Evolutionary conservation across 2,113 vertebrate species (phyloP), one percentile per base, ranked within the genome.

Genomic region (Platanista minor): DNA sequence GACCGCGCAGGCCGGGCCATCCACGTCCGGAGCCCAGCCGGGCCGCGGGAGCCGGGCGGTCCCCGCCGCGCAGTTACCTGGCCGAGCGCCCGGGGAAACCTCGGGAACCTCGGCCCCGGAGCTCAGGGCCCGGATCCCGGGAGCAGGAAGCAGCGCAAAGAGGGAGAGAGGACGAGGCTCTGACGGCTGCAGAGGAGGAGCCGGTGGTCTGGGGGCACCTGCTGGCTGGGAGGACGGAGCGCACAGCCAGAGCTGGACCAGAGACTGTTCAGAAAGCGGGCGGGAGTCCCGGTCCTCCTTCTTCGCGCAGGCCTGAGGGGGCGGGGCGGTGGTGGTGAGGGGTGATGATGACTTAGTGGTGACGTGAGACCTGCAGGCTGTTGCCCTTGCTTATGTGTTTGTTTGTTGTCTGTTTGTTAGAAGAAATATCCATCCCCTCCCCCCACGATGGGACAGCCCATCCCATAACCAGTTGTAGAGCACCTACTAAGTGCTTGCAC

Each of bases 211-310:
- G 96, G 98, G 98, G 98, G 98, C 98, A 96, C 97, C 98, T 98
- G 98, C 96, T 97, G 98, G 98, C 96, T 46, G 97, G 98, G 98
- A 98, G 98, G 98, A 98, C 93, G 4, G 98, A 98, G 83, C 82
- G 94, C 93, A 97, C 93, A 94, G 66, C 64, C 29, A 3, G 33
- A 4, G 90, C 90, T 13, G 20, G 78, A 18, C 15, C 1, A 27
- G 20, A 17, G 36, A 27, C 1, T 54, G 23, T 29, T 69, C 20
- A 0, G 43, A 33, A 23, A 27, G 57, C 11, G 0, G 39, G 17
- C 39, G 0, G 29, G 72, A 94, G 66, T n/a, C n/a, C n/a, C n/a
- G 57, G 89, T 54, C 54, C 59, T 71, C 36, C 46, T n/a, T 2
- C 85, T 71, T 36, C 8, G 20, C 23, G 21, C 25, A 17, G 54